A percentile compares a stretch with the other conserved stretches of the same genome.
These are phyloP conservation scores for Ashinkailepas kermadecensis DNA, from an alignment of 2,888 invertebrate genomes.

Conservation along the genomic window DNA sequence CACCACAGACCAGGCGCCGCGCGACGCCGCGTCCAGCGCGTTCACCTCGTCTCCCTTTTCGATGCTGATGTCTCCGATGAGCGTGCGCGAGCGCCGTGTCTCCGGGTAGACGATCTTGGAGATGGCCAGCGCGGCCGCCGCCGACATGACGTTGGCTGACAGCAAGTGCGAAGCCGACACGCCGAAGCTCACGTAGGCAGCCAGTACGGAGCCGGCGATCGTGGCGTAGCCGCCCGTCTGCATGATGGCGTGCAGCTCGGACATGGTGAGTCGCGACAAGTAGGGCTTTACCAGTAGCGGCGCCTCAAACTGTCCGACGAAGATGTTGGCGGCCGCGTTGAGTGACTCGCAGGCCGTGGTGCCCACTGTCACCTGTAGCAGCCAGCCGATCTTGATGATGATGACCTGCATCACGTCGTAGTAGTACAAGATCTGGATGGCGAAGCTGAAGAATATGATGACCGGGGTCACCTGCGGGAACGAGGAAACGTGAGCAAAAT, in stretches of 20 bases:
- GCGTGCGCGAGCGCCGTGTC: slow-evolving; percentile 67
- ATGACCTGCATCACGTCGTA: slow-evolving; percentile 80
- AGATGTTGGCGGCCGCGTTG: slow-evolving; percentile 85
- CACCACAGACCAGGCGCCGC: slow-evolving; percentile 80
- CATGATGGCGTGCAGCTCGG: slow-evolving; percentile 90
- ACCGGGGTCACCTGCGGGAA: slow-evolving; percentile 65
- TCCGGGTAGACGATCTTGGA: slow-evolving; percentile 90
- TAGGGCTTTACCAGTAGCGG: slow-evolving; percentile 83
- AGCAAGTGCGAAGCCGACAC: slow-evolving; percentile 80
- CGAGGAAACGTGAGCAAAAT: too few species aligned
- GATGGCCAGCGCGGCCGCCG: slow-evolving; percentile 83
- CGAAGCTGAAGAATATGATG: slow-evolving; percentile 87
- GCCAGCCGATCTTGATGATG: slow-evolving; percentile 68
- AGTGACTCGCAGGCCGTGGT: slow-evolving; percentile 94
- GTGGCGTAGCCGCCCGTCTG: slow-evolving; percentile 91
- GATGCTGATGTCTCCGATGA: slow-evolving; percentile 64
- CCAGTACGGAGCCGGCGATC: slow-evolving; percentile 84
- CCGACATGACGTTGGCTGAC: slow-evolving; percentile 92
- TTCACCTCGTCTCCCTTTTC: slow-evolving; percentile 68
- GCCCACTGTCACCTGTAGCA: slow-evolving; percentile 61
- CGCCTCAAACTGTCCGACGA: slow-evolving; percentile 89
- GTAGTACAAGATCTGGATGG: slow-evolving; percentile 81
- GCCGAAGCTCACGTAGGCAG: slow-evolving; percentile 84
- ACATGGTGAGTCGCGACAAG: slow-evolving; percentile 70
- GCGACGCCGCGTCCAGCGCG: slow-evolving; percentile 80